These are phyloP conservation scores for Drosophila differens DNA, from an alignment of 2,888 invertebrate genomes.

Conservation along the genomic window DNA sequence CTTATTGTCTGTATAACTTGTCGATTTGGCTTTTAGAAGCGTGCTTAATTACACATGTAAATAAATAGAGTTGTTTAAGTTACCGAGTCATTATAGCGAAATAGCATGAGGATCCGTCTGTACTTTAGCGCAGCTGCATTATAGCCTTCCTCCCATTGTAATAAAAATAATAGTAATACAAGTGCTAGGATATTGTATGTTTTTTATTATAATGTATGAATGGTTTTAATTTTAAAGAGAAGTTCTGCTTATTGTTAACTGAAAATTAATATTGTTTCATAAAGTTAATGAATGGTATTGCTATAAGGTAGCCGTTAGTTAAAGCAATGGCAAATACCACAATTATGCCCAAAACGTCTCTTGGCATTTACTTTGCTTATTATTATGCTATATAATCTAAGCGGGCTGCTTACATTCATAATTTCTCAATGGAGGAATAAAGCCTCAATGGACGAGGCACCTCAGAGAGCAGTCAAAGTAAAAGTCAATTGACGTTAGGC, in stretches of 20 bases:
- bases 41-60: neutral
- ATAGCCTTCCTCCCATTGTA: neutral
- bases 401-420: conserved; percentile 39
- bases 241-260: neutral
- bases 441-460: conserved; percentile 16
- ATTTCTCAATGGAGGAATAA: conserved; percentile 24
- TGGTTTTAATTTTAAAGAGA: neutral
- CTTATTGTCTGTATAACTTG: neutral
- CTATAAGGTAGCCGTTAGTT: neutral
- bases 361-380: neutral
- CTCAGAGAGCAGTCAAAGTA: conserved; percentile 53
- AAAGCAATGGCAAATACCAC: neutral
- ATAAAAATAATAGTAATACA: neutral
- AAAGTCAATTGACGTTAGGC: conserved; percentile 41
- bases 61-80: neutral
- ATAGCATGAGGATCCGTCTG: no score
- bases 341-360: conserved; percentile 1
- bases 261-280: neutral
- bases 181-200: neutral
- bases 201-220: neutral
- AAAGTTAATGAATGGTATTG: neutral
- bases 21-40: neutral
- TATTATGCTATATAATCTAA: conserved; percentile 10
- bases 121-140: neutral
- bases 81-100: no score